Base-by-base conservation (phyloP, 2,113 vertebrate species). In the Ptychochromis oligacanthus region DNA sequence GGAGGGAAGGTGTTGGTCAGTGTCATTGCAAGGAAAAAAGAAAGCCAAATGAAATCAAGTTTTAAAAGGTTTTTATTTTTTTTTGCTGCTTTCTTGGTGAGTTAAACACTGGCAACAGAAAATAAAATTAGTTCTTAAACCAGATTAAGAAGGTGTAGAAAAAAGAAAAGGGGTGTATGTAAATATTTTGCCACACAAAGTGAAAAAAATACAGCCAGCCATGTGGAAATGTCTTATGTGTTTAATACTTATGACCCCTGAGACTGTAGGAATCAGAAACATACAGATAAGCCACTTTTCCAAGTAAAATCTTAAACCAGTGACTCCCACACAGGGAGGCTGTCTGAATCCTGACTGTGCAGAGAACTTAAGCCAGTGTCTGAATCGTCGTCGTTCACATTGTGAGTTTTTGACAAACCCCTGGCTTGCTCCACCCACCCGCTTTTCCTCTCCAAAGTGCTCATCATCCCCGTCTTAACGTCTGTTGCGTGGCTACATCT, bases 281-380 rank as follows among this genome's bases (percentile, higher is more conserved):
- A 72, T 26, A 5, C 28, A 54, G 67, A 75, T 61, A 24, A 36
- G 12, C 11, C 52, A 13, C 17, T n/a, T 58, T 38, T 77, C 38
- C 40, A 20, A n/a, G 59, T 43, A 12, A 31, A 55, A 52, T 17
- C 22, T 93, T 97, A 98, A 67, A 99, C 97, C 2, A 98, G 94
- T 13, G 98, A 98, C 88, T 99, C 97, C 83, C 96, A 97, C 60
- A 97, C 96, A 1, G 96, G 95, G 3, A 90, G 82, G 15, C 95
- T 96, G 92, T 98, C 98, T 7, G 98, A 99, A 92, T 99, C 98
- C 91, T 98, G 98, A 78, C 98, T 99, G 94, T 99, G 97, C 97
- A 99, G 96, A 52, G 98, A 99, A 83, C 97, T 99, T 84, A 99
- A 94, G 11, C 98, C 98, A 1, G 98, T 99, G 89, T 99, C 98